Evolutionary conservation across 37 sponge, comb jelly and placozoan genomes (phyloP), one percentile per base, ranked within the genome.

Genomic region (Halisarca cf. caerulea): DNA sequence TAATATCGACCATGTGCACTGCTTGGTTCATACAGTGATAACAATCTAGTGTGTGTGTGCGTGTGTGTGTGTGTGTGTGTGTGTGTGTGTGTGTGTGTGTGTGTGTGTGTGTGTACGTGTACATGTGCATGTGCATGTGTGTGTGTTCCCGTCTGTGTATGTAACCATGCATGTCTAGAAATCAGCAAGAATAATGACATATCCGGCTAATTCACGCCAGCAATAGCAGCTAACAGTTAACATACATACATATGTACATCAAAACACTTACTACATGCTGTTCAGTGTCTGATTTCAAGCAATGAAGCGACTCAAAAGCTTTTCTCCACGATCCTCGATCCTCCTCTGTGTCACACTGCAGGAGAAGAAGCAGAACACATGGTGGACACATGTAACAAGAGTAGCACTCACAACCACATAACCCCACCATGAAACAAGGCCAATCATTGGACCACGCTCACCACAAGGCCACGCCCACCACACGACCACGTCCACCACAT

Each of bases 1-100:
- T n/a, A n/a, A n/a, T n/a, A n/a, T n/a, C n/a, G n/a, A n/a, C n/a
- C n/a, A n/a, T n/a, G n/a, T n/a, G n/a, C n/a, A n/a, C n/a, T n/a
- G n/a, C n/a, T n/a, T n/a, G n/a, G n/a, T n/a, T n/a, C n/a, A n/a
- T 54, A 54, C 57, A 54, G 17, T 17, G n/a, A n/a, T n/a, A n/a
- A n/a, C n/a, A n/a, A 54, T 54, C 17, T 17, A 17, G 64, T 62
- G 64, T 62, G 64, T 62, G 64, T 27, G 64, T 62, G 64, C 23
- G 30, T 62, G 64, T 62, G 64, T 62, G 64, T 62, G 64, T 62
- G 64, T 62, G 64, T 62, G 64, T 62, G 30, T 62, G 30, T 62
- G 30, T 62, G 30, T 62, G 30, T 62, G 64, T 62, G 64, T 62
- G 64, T 62, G 64, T 62, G 64, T 62, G 64, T 62, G 64, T 62